Evolutionary conservation across 2,113 vertebrate species (phyloP).

Genomic region (pig (Sus scrofa)): T2T-Sscrofa CM000819.6:120547001-120547500

Average conservation of each 20-base stretch:
- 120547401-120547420: background rate
- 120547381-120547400: background rate
- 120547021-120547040: slow-evolving; percentile 42
- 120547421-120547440: slow-evolving; percentile 20
- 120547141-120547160: slow-evolving; percentile 60
- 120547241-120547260: slow-evolving; percentile 45
- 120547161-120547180: slow-evolving; percentile 59
- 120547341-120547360: background rate
- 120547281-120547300: background rate
- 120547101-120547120: slow-evolving; percentile 50
- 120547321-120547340: background rate
- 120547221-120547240: slow-evolving; percentile 50
- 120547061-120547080: slow-evolving; percentile 9
- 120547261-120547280: background rate
- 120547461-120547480: background rate
- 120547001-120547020: background rate
- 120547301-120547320: background rate
- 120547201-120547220: background rate
- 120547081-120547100: slow-evolving; percentile 38
- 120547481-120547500: background rate
- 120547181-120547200: slow-evolving; percentile 33
- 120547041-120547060: slow-evolving; percentile 7
- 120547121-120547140: slow-evolving; percentile 58
- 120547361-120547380: background rate
- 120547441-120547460: background rate